Base-by-base conservation (phyloP, 2,888 invertebrate genomes). In the Dyspetes luteomarginatus region DNA sequence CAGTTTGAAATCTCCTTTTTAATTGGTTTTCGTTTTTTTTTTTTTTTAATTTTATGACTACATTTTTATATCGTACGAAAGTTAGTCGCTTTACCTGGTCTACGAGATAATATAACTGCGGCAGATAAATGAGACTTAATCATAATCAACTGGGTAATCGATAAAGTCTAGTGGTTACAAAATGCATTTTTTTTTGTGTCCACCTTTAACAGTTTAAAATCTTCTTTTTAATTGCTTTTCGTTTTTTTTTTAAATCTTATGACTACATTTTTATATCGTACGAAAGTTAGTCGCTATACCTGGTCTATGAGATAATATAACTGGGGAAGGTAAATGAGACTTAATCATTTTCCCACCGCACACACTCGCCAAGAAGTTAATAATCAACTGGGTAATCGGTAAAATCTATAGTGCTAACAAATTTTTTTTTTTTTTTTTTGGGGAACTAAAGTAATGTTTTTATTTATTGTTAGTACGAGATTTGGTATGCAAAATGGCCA, bases 1-100 rank as follows among this genome's bases (percentile, higher is more conserved):
- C n/a, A n/a, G 58, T 72, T 78, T 41, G 50, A 67, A 64, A 60
- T 58, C 41, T 65, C 60, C 26, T 77, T 71, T 65, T 58, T 50
- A 58, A 26, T 26, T 41, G 9, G 36, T 41, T 71, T 48, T 77
- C 45, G 17, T 12, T 17, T 50, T 71, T 58, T 45, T n/a, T n/a
- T n/a, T 15, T 4, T 48, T 15, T 58, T 55, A 43, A 24, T 19
- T 52, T 72, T 26, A 62, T 22, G 5, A 5, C 24, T 7, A 22
- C 30, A 36, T 48, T n/a, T n/a, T 68, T 58, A 28, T 52, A 30
- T 65, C 48, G 56, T 48, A 62, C 41, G 3, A 48, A 62, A 45
- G 30, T 12, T 26, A 19, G 4, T 1, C 41, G 22, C 24, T 45
- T 17, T 45, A 15, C 15, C 17, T 9, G 24, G 60, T 60, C 30